Percentiles rank a stretch among this genome's conserved stretches.
Evolutionary conservation across 2,113 vertebrate genomes (phyloP).

Genomic region (Petroica traversi): DNA sequence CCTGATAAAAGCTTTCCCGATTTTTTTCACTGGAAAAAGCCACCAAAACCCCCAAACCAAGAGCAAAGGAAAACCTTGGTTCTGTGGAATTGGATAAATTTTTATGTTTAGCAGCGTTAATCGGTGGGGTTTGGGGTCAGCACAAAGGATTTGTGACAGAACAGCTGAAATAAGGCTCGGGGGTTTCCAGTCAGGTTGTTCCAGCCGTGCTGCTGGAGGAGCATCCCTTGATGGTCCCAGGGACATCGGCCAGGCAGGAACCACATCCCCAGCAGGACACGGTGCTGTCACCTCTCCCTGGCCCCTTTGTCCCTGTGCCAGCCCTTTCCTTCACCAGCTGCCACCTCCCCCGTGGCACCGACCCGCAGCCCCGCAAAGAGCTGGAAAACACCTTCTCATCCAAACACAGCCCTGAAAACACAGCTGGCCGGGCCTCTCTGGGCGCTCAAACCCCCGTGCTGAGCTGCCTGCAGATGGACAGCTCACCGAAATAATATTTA

Average conservation of each 20-base stretch:
- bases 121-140: background rate
- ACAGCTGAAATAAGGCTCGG: accelerated
- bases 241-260: background rate
- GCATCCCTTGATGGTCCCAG: background rate
- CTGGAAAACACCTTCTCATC: background rate
- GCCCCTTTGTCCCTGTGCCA: accelerated
- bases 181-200: accelerated
- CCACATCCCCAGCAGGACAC: accelerated
- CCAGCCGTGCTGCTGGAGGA: accelerated
- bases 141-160: accelerated
- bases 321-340: accelerated
- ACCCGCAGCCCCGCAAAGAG: background rate
- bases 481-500: background rate
- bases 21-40: background rate
- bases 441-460: background rate
- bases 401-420: background rate
- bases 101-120: background rate
- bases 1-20: background rate
- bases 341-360: accelerated
- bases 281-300: background rate
- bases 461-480: background rate
- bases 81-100: background rate
- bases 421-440: accelerated
- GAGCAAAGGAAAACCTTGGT: background rate
- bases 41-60: too few species aligned